Conservation (phyloP, 2,113 vertebrate genomes). For the Bos javanicus region DNA sequence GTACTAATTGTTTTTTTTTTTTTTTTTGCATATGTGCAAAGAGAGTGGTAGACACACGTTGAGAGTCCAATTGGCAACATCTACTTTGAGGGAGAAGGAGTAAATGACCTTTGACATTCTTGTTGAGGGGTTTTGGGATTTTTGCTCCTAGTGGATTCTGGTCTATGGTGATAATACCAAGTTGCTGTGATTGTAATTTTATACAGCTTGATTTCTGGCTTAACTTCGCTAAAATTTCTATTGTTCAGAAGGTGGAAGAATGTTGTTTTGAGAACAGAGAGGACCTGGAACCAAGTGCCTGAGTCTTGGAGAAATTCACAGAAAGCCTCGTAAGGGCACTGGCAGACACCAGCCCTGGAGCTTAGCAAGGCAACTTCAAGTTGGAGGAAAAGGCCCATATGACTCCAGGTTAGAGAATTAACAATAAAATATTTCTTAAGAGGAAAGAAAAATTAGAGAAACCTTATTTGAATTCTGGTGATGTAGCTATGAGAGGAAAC, state of each 20-base stretch:
- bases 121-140: not conserved
- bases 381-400: not conserved
- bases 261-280: not conserved
- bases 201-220: not conserved
- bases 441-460: not conserved
- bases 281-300: not conserved
- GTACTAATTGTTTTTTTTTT: rapidly evolving
- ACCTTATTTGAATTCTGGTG: not conserved
- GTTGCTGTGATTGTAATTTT: not conserved
- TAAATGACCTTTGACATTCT: not conserved
- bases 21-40: not conserved
- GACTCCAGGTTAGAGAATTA: not conserved
- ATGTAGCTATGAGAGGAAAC: not conserved
- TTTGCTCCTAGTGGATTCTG: not conserved
- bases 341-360: not conserved
- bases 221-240: not conserved
- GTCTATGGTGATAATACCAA: not conserved
- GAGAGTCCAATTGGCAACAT: not conserved
- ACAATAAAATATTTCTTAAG: not conserved
- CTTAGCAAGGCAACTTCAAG: not conserved
- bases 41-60: not conserved
- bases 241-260: not conserved
- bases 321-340: not conserved
- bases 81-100: not conserved
- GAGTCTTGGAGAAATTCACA: not conserved